Evolutionary conservation across 2,888 invertebrate genomes (phyloP).

Genomic region (Tortricodes alternella): DNA sequence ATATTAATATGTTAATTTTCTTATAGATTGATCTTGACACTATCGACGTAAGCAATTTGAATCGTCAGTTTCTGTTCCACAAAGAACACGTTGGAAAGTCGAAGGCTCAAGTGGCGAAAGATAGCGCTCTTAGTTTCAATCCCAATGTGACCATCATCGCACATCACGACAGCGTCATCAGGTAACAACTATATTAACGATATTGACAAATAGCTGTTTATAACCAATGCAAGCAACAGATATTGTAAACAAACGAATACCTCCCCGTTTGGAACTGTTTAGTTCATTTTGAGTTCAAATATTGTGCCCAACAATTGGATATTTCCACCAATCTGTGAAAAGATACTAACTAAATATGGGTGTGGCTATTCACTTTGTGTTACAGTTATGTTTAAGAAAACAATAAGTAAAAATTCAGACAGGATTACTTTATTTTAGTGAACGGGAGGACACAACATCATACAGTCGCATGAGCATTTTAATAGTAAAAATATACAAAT

Average conservation of each 20-base stretch:
- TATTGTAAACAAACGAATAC: not conserved
- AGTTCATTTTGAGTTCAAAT: too few relatives aligned
- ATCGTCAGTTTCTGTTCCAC: slow-evolving; percentile 99
- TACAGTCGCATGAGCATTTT: too few relatives aligned
- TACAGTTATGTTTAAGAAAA: too few relatives aligned
- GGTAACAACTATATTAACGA: slow-evolving; percentile 80
- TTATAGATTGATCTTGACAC: slow-evolving; percentile 99
- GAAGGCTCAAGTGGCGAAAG: slow-evolving; percentile 95
- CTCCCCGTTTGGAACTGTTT: not conserved
- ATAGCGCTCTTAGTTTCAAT: slow-evolving; percentile 94
- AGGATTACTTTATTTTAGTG: too few relatives aligned
- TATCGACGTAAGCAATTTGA: slow-evolving; percentile 99
- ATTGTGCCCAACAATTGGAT: too few relatives aligned
- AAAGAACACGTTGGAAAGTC: slow-evolving; percentile 99
- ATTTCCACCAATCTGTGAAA: too few relatives aligned
- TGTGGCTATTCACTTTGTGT: too few relatives aligned
- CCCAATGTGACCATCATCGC: slow-evolving; percentile 94
- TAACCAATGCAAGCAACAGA: not conserved
- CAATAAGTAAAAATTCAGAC: too few relatives aligned
- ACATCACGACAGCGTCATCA: slow-evolving; percentile 96
- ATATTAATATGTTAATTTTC: slow-evolving; percentile 10
- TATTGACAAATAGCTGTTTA: not conserved
- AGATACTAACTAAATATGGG: too few relatives aligned
- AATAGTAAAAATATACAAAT: too few relatives aligned
- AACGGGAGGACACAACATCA: too few relatives aligned